phyloP scores from a whole-genome alignment of 2,797 vertebrate species.

The Karalla daura region DNA sequence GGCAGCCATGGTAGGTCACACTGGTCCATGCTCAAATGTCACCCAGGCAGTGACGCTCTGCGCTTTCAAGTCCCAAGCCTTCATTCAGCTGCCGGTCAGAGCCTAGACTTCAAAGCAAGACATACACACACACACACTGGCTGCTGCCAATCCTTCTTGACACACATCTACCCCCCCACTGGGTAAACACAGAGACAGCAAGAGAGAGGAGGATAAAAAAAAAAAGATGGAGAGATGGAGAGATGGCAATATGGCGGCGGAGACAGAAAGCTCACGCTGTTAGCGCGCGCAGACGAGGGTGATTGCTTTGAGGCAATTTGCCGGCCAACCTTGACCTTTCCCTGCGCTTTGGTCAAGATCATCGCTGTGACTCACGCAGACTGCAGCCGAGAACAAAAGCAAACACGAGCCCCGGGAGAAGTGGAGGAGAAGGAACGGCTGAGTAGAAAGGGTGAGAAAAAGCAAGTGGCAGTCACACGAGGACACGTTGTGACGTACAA shows the following conservation, averaged over 20 bases:
- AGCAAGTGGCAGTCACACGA: constrained; percentile 34
- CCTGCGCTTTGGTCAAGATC: constrained; percentile 76
- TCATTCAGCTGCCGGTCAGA: constrained; percentile 48
- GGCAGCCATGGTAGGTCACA: constrained; percentile 49
- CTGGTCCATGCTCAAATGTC: constrained; percentile 72
- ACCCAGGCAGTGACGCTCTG: constrained; percentile 50
- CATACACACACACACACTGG: not conserved
- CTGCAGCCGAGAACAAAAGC: constrained; percentile 75
- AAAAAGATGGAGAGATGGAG: constrained; percentile 28
- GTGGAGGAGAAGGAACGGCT: constrained; percentile 4
- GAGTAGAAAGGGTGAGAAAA: constrained; percentile 14
- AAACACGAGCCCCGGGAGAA: constrained; percentile 68
- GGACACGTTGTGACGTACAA: not conserved
- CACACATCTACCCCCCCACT: constrained; percentile 31
- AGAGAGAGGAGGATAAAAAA: constrained; percentile 28
- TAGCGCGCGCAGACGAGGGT: constrained; percentile 65
- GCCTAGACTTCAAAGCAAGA: constrained; percentile 69
- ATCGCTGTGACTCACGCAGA: constrained; percentile 74
- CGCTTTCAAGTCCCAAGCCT: constrained; percentile 71
- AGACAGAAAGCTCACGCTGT: constrained; percentile 59
- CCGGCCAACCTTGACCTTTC: constrained; percentile 83
- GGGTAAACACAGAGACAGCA: constrained; percentile 66
- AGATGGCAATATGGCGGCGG: constrained; percentile 57
- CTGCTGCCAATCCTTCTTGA: constrained; percentile 48
- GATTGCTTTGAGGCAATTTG: constrained; percentile 83